Conservation (phyloP, 2,113 vertebrate genomes). For the Pogonocichla stellata region DNA sequence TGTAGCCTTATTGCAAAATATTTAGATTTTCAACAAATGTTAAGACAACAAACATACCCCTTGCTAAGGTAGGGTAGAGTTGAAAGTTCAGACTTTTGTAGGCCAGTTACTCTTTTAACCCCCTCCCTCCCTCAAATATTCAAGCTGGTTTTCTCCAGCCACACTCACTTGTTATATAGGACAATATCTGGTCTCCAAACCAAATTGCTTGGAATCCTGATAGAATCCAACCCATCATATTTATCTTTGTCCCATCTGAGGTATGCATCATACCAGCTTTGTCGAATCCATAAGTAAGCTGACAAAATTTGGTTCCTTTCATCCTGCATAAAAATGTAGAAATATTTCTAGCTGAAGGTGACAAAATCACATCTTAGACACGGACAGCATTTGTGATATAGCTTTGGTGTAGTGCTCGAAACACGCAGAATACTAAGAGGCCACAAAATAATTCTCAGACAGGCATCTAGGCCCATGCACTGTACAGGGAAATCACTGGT, state of each 20-base stretch:
- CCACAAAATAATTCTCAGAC: not conserved
- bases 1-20: not conserved
- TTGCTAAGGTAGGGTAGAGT: not conserved
- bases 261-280: conserved; percentile 90
- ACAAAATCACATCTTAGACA: not conserved
- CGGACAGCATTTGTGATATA: not conserved
- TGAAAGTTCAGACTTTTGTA: not conserved
- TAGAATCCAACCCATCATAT: conserved; percentile 93
- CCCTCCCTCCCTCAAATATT: not conserved
- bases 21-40: not conserved
- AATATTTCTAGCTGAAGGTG: not conserved
- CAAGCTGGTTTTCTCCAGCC: not conserved
- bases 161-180: conserved; percentile 94
- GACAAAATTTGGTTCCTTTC: conserved; percentile 96
- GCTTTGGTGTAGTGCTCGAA: not conserved
- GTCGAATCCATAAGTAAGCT: conserved; percentile 94
- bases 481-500: not conserved
- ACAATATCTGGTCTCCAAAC: conserved; percentile 98
- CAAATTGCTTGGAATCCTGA: conserved; percentile 91
- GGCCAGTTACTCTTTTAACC: not conserved
- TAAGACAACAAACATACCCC: not conserved
- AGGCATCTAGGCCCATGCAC: not conserved
- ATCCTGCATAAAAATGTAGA: conserved; percentile 75
- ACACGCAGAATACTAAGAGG: not conserved
- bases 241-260: conserved; percentile 92